Base-by-base conservation (phyloP, 2,888 invertebrate species). In the Dicyrtoma fusca region DNA sequence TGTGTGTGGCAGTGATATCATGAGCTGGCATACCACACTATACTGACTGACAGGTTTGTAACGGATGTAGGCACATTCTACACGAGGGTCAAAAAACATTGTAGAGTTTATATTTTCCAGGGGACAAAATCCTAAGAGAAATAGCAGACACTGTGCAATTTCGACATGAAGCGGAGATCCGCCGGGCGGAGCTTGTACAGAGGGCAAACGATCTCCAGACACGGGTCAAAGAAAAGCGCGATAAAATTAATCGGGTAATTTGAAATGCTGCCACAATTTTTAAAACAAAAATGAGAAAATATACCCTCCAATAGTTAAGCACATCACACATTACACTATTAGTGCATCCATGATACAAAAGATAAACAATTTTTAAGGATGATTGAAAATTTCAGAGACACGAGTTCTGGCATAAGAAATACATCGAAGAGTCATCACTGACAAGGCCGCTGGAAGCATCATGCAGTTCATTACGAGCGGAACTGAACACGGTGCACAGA, bases 401-500 rank as follows among this genome's bases (percentile, higher is more conserved):
- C 64, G 80, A 80, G 66, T 79, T 80, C 68, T 80, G 80, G 80
- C 80, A 79, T 53, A 79, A 81, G 74, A 80, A 79, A 70, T 81
- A 80, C 68, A 79, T 81, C 45, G 80, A 80, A 69, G 81, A 81
- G 73, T 78, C 79, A 14, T 77, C 79, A 17, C 70, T 79, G 74
- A 81, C 81, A 55, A 72, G 80, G 55, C 81, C 81, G 34, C 68
- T 82, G 57, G 82, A 82, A 71, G 81, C 81, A 61, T 78, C 81
- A 34, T 82, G 82, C 75, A 78, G 79, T 44, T 77, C 80, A 25
- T 76, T 82, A 45, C 75, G 82, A 63, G 77, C 78, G 13, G 82
- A 82, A 76, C 77, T 82, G 68, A 81, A 82, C 71, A 77, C 81
- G 23, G 80, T 81, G 19, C 82, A 82, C 72, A 71, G 82, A 75